Base-by-base conservation (phyloP, 2,113 vertebrate species). In the Gobius niger region DNA sequence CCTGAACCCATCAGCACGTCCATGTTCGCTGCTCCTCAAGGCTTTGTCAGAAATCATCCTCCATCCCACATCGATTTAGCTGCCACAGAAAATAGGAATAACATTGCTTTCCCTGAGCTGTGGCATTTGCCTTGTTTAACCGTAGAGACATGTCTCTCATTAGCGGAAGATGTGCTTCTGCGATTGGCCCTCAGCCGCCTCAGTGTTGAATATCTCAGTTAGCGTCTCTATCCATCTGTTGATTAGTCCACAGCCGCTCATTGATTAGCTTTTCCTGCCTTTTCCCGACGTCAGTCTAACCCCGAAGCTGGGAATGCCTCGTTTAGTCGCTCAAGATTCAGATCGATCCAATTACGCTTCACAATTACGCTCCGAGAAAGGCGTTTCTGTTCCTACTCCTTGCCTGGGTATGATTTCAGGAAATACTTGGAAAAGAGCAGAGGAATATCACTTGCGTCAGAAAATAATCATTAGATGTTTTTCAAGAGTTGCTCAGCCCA, bases 191-290 rank as follows among this genome's bases (percentile, higher is more conserved):
- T 53, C 49, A 12, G 73, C 16, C 73, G n/a, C 67, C 64, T 3
- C 7, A 19, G 47, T 41, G 77, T 24, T 69, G 77, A 76, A 64
- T 75, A 73, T 13, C 68, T 56, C 65, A 40, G 46, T 75, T 63
- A 47, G 68, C 66, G 40, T 60, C 70, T 47, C 52, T 53, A 18
- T 77, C 79, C 79, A 77, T 87, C 76, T 85, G 74, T 81, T 73
- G 75, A 80, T 81, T 83, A 71, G 73, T 19, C 75, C 61, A 41
- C 64, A 75, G 61, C 70, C 67, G 47, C 69, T 68, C 63, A 73
- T 78, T 81, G 74, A 87, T 81, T 65, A 9, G 40, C 42, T 46
- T 57, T 57, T 34, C 63, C 57, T 7, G 57, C 61, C 70, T 51
- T 50, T 19, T 54, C 24, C 24, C 56, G 0, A 8, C 53, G 79